Evolutionary conservation across 2,797 vertebrate species (phyloP).

Genomic region (Aeoliscus strigatus): DNA sequence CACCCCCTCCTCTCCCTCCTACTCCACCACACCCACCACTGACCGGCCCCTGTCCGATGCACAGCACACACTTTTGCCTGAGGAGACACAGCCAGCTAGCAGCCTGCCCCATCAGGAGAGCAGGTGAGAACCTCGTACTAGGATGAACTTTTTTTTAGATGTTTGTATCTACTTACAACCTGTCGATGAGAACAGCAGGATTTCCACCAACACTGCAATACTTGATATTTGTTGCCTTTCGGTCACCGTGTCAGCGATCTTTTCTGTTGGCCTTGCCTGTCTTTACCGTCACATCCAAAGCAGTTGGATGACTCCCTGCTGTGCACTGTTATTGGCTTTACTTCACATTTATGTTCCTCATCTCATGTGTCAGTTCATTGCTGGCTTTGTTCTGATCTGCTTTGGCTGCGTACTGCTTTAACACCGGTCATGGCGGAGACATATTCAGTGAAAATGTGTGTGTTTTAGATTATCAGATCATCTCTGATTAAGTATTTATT

Average conservation of each 20-base stretch:
- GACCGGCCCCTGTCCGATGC: conserved; percentile 76
- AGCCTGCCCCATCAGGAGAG: conserved; percentile 77
- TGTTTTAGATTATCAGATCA: no score
- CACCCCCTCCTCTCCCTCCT: conserved; percentile 48
- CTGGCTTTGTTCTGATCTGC: conserved; percentile 13
- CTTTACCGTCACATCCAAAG: conserved; percentile 41
- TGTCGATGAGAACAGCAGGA: conserved; percentile 12
- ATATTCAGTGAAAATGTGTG: no score
- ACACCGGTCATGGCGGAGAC: neutral
- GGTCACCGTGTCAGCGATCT: conserved; percentile 25
- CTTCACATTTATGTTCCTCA: conserved; percentile 50
- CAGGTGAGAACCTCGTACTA: conserved; percentile 87
- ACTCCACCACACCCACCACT: conserved; percentile 65
- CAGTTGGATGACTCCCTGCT: conserved; percentile 44
- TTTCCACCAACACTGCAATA: conserved; percentile 17
- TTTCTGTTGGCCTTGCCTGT: conserved; percentile 30
- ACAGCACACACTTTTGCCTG: conserved; percentile 86
- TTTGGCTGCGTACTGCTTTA: conserved; percentile 13
- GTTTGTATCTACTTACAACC: conserved; percentile 25
- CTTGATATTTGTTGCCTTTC: conserved; percentile 7
- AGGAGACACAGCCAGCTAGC: conserved; percentile 89
- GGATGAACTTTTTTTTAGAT: conserved; percentile 27
- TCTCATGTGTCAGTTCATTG: conserved; percentile 53
- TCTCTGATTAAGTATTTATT: no score
- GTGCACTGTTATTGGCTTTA: conserved; percentile 40